These are phyloP conservation scores for Noctua comes DNA, from an alignment of 2,888 invertebrate genomes.

Conservation along the genomic window DNA sequence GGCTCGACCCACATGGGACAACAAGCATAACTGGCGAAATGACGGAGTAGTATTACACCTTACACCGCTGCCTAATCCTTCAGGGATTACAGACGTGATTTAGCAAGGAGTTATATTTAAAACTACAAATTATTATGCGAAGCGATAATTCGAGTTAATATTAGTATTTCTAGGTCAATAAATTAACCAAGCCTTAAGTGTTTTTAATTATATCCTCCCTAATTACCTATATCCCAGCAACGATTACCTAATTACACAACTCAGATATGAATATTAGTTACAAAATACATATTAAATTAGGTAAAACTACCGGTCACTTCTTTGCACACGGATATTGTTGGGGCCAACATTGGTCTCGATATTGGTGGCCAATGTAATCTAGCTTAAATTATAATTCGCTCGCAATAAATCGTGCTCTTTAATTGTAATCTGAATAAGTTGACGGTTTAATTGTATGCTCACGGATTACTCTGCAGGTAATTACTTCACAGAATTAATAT, in stretches of 20 bases:
- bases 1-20: neutral
- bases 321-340: constrained; percentile 8
- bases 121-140: neutral
- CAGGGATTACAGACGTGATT: neutral
- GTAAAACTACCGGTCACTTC: neutral
- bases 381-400: constrained; percentile 12
- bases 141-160: constrained; percentile 19
- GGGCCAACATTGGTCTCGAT: constrained; percentile 19
- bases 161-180: constrained; percentile 27
- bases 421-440: constrained; percentile 52
- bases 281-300: neutral
- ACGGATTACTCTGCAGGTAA: constrained; percentile 31
- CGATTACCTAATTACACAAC: constrained; percentile 32
- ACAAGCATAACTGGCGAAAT: neutral
- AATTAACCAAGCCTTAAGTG: neutral
- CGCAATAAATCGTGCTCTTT: constrained; percentile 41
- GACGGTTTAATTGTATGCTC: constrained; percentile 51
- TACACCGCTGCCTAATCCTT: neutral
- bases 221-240: constrained; percentile 32
- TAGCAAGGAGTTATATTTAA: neutral
- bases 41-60: neutral
- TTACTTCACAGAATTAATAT: constrained; percentile 47
- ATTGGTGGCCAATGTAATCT: constrained; percentile 17
- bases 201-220: constrained; percentile 43
- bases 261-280: constrained; percentile 28